Conservation (phyloP, 1,140 invertebrate genomes). For the Ridgeia piscesae region DNA sequence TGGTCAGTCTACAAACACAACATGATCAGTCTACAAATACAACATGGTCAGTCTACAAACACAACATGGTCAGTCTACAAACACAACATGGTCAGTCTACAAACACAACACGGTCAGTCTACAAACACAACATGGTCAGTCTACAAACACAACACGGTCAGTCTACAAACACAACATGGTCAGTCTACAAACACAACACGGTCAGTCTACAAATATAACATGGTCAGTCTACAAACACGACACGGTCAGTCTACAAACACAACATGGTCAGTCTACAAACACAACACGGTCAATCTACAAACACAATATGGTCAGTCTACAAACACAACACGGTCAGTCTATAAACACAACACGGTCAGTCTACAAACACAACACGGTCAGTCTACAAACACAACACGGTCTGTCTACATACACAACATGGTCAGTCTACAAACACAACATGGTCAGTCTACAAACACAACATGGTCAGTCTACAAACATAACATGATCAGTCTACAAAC, state of each 20-base stretch:
- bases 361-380: background rate
- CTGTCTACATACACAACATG: background rate
- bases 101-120: too few relatives aligned
- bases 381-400: background rate
- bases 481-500: too few relatives aligned
- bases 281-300: background rate
- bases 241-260: background rate
- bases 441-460: too few relatives aligned
- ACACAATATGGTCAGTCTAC: background rate
- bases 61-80: background rate
- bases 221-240: background rate
- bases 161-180: constrained; percentile 32
- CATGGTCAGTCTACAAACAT: too few relatives aligned
- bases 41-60: background rate
- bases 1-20: background rate
- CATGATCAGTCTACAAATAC: too few relatives aligned
- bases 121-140: background rate
- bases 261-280: background rate
- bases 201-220: background rate
- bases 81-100: too few relatives aligned
- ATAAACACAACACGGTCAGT: background rate
- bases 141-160: constrained; percentile 38
- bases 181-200: background rate
- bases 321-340: background rate
- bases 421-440: constrained; percentile 9